Evolutionary conservation across 2,113 vertebrate genomes (phyloP), one percentile per base, ranked within the genome.

Genomic region (Gnathonemus longibarbis): DNA sequence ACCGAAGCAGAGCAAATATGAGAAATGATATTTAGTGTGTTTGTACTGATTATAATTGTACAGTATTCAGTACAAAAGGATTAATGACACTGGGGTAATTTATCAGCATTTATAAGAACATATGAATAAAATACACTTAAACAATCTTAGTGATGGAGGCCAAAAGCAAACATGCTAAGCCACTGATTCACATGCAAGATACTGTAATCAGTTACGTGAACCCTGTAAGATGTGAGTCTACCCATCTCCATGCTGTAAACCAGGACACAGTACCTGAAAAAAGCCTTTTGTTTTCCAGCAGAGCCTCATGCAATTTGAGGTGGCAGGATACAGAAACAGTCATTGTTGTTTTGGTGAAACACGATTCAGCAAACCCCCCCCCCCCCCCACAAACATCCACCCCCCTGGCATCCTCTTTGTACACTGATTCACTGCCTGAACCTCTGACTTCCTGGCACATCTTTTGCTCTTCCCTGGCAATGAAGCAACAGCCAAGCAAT

Each of bases 401-500:
- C 88, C 17, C 24, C 91, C 88, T 90, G 90, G 88, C 89, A 19
- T 91, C 92, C 89, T 91, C 84, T 93, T 87, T 92, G 31, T 74
- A 24, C 56, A 39, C 35, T 84, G 89, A 88, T 89, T 91, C 89
- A 89, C 50, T 88, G 46, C 56, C 27, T n/a, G 89, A 58, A 58
- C 77, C 53, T 56, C 85, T 31, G 49, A 58, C 86, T 83, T 87
- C 15, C 24, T 80, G 77, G 39, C 49, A 89, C 48, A 56, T 56
- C 6, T 1, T 89, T 31, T 77, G 31, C 19, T 89, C 84, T n/a
- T 53, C 89, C 84, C 90, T 80, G 90, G 92, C 90, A 49, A 31
- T 91, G 92, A 91, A 90, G 91, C 89, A 94, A 92, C 90, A 92
- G 93, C 80, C 74, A 0, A 90, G 90, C 93, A 95, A 94, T 95